A percentile compares a stretch with the other conserved stretches of the same genome.
phyloP scores from a whole-genome alignment of 1,140 invertebrate genomes.

The Drosophila parabipectinata region DNA sequence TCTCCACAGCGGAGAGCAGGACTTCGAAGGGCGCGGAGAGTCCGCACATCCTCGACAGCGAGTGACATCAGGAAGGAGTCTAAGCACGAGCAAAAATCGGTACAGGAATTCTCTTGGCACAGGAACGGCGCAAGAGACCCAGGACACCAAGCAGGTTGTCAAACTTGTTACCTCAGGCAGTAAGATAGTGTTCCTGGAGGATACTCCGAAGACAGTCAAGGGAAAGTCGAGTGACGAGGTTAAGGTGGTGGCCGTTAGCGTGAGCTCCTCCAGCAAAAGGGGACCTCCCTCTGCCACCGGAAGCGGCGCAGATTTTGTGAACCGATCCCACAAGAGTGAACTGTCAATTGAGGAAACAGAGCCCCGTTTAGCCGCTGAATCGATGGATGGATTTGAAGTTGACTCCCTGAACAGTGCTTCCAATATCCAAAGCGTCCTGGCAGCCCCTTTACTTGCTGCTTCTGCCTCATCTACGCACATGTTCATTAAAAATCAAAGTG shows the following conservation, averaged over 20 bases:
- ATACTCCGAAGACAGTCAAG: slow-evolving; percentile 37
- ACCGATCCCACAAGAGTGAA: slow-evolving; percentile 80
- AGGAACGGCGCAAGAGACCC: slow-evolving; percentile 16
- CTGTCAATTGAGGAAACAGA: slow-evolving; percentile 80
- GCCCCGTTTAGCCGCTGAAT: slow-evolving; percentile 55
- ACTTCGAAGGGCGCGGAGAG: slow-evolving; percentile 43
- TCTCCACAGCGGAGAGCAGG: slow-evolving; percentile 62
- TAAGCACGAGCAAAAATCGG: slow-evolving; percentile 60
- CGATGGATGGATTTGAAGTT: slow-evolving; percentile 44
- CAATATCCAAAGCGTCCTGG: slow-evolving; percentile 75
- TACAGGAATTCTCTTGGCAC: slow-evolving; percentile 56
- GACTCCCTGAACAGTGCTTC: slow-evolving; percentile 80
- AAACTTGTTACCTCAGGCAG: slow-evolving; percentile 78
- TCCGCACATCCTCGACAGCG: slow-evolving; percentile 23
- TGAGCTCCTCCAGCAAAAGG: slow-evolving; percentile 75
- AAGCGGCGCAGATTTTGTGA: slow-evolving; percentile 67
- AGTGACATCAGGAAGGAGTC: slow-evolving; percentile 46
- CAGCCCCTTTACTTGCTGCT: slow-evolving; percentile 58
- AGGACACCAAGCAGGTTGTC: slow-evolving; percentile 54
- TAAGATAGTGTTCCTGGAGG: slow-evolving; percentile 81
- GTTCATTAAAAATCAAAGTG: slow-evolving; percentile 44
- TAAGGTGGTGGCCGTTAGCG: slow-evolving; percentile 77
- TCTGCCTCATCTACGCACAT: slow-evolving; percentile 43
- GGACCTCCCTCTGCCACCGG: slow-evolving; percentile 29
- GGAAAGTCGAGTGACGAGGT: slow-evolving; percentile 65